phyloP scores from a whole-genome alignment of 2,797 vertebrate species.

The Malurus leucopterus region DNA sequence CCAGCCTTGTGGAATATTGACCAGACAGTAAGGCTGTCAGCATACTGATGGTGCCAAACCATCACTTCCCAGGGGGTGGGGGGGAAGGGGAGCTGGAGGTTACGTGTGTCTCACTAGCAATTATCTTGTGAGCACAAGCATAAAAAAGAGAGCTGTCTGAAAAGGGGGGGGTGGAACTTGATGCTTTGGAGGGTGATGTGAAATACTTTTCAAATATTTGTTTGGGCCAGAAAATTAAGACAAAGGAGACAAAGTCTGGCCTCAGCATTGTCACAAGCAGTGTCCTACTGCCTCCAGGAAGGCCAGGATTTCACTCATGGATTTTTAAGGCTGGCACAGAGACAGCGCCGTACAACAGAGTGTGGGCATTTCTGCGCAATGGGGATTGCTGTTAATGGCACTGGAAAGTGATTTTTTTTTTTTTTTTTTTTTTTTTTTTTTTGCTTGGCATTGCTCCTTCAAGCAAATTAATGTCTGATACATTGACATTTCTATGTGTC shows the following conservation, averaged over 20 bases:
- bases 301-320: fast-evolving
- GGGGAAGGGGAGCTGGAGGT: background rate
- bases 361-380: background rate
- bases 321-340: background rate
- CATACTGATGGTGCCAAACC: background rate
- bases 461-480: constrained; percentile 6
- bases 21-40: background rate
- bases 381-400: background rate
- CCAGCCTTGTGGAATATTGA: background rate
- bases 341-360: background rate
- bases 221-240: background rate
- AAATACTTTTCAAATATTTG: background rate
- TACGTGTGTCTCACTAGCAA: background rate
- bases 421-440: background rate
- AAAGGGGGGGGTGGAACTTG: background rate
- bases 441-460: background rate
- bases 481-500: constrained; percentile 16
- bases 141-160: background rate
- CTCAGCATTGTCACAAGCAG: background rate
- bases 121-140: background rate
- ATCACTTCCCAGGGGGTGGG: background rate
- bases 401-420: background rate
- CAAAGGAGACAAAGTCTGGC: background rate
- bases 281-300: background rate
- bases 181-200: background rate